Conservation (phyloP, 2,797 vertebrate species). For the Sebastes cheni region DNA sequence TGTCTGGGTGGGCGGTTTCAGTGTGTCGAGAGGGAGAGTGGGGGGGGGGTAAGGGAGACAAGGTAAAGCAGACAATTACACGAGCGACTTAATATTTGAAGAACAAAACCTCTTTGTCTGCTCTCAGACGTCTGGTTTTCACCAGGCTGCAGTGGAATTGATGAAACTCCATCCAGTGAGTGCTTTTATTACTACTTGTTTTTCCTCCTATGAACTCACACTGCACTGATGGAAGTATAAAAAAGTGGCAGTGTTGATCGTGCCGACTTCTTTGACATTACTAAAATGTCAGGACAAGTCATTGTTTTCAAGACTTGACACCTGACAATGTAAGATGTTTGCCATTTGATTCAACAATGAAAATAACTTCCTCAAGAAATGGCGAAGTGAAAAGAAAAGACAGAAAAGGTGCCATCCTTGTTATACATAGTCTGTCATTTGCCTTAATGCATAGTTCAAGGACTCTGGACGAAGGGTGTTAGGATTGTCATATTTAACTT, state of each 20-base stretch:
- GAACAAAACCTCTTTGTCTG: slow-evolving; percentile 8
- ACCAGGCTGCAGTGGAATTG: neutral
- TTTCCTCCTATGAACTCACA: neutral
- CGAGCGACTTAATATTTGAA: slow-evolving; percentile 13
- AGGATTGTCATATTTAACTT: slow-evolving; percentile 4
- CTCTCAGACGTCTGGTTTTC: neutral
- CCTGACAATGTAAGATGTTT: neutral
- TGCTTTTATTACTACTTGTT: neutral
- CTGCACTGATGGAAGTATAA: neutral
- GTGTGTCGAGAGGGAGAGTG: neutral
- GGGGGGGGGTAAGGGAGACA: slow-evolving; percentile 18
- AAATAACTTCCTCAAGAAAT: neutral
- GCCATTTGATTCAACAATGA: neutral
- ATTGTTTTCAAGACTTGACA: neutral
- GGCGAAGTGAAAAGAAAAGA: neutral
- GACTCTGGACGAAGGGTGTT: neutral
- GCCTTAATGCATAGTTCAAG: slow-evolving; percentile 7
- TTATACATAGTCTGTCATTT: neutral
- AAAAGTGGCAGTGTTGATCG: neutral
- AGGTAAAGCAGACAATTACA: slow-evolving; percentile 31
- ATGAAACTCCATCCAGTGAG: slow-evolving; percentile 1
- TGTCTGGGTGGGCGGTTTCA: slow-evolving; percentile 82
- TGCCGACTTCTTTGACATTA: neutral
- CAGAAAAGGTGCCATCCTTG: neutral
- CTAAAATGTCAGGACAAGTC: slow-evolving; percentile 6